Conservation (phyloP, 2,888 invertebrate genomes). For the Trypoxylon attenuatum region DNA sequence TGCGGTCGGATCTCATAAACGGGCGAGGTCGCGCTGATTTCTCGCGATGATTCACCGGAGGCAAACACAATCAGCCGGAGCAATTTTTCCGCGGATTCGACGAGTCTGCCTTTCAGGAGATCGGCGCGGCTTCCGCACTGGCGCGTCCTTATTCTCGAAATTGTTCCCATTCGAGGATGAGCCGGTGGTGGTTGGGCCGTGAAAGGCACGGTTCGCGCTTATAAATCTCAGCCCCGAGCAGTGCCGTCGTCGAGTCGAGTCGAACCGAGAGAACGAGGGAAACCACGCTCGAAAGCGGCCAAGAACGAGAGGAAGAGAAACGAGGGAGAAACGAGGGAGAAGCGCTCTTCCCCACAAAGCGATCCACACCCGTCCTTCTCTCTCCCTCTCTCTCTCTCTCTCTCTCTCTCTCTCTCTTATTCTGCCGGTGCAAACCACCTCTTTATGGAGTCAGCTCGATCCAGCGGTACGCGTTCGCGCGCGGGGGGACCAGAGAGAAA, state of each 20-base stretch:
- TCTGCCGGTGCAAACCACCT: slow-evolving; percentile 49
- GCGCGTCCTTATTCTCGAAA: slow-evolving; percentile 62
- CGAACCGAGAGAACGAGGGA: slow-evolving; percentile 10
- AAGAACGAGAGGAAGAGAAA: slow-evolving; percentile 5
- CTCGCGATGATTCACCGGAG: slow-evolving; percentile 22
- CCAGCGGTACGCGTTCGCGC: slow-evolving; percentile 28
- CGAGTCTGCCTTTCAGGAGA: slow-evolving; percentile 28
- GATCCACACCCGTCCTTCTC: slow-evolving; percentile 40
- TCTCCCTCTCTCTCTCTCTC: not conserved
- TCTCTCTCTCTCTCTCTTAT: not conserved
- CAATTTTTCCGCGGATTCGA: slow-evolving; percentile 44
- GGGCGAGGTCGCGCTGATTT: slow-evolving; percentile 13
- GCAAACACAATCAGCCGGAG: slow-evolving; percentile 42
- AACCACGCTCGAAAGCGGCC: not conserved
- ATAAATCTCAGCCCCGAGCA: slow-evolving; percentile 66
- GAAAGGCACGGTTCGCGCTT: slow-evolving; percentile 67
- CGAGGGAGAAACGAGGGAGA: slow-evolving; percentile 10
- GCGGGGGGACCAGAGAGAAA: slow-evolving; percentile 26
- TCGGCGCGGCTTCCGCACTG: slow-evolving; percentile 39
- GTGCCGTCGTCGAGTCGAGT: slow-evolving; percentile 34
- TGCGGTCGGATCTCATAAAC: slow-evolving; percentile 34
- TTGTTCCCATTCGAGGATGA: slow-evolving; percentile 68
- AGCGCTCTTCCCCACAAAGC: slow-evolving; percentile 57
- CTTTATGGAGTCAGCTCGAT: slow-evolving; percentile 54
- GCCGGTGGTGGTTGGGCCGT: slow-evolving; percentile 57